Evolutionary conservation across 2,888 invertebrate species (phyloP).

Genomic region (Drosophila gaucha): DNA sequence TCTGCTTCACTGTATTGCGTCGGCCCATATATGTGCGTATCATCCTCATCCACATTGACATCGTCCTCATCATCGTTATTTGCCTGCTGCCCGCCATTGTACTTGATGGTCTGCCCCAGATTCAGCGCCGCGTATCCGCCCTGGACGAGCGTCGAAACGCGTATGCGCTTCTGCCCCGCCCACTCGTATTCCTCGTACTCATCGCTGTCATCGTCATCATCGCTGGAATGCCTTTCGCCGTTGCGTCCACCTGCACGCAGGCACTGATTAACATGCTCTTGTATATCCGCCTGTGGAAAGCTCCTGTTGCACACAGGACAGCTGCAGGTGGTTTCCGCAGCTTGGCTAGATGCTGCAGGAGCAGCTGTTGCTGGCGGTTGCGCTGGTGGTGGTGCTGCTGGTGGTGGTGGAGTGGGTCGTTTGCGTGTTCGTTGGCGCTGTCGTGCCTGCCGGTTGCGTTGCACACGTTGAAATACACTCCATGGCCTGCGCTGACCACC

Average conservation of each 20-base stretch:
- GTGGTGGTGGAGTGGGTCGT: conserved; percentile 82
- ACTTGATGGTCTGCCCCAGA: conserved; percentile 81
- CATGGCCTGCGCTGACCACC: conserved; percentile 84
- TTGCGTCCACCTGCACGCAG: conserved; percentile 82
- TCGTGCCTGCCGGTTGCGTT: conserved; percentile 89
- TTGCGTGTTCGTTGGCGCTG: conserved; percentile 87
- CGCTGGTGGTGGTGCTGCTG: conserved; percentile 25
- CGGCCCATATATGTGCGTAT: conserved; percentile 92
- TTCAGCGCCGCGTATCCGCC: conserved; percentile 87
- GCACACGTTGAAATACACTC: conserved; percentile 91
- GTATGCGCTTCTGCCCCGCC: conserved; percentile 94
- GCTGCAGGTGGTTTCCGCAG: conserved; percentile 83
- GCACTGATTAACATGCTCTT: conserved; percentile 90
- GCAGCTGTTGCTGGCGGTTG: conserved; percentile 25
- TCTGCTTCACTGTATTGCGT: conserved; percentile 94
- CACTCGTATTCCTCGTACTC: conserved; percentile 94
- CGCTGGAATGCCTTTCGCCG: conserved; percentile 84
- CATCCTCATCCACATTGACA: conserved; percentile 94
- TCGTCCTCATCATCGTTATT: conserved; percentile 89
- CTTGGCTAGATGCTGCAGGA: conserved; percentile 6
- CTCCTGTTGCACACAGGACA: conserved; percentile 94
- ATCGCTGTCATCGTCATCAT: conserved; percentile 89
- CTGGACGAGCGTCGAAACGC: conserved; percentile 89
- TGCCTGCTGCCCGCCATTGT: conserved; percentile 59
- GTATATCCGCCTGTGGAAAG: conserved; percentile 89